Evolutionary conservation across 2,797 vertebrate species (phyloP).

Genomic region (Melanotaenia maccullochi): DNA sequence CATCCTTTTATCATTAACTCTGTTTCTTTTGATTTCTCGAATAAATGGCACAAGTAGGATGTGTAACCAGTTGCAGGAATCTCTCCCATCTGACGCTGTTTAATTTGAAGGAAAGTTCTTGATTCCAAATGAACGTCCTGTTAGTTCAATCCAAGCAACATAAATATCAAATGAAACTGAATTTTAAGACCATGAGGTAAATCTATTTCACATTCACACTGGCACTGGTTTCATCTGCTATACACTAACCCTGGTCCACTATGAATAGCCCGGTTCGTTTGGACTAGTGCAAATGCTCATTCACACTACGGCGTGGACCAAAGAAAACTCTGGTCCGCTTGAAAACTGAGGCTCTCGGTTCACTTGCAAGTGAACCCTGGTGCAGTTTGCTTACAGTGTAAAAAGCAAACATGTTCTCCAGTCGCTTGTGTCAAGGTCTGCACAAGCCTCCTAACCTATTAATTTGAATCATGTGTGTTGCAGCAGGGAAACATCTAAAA

Average conservation of each 20-base stretch:
- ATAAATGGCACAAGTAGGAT: slow-evolving; percentile 9
- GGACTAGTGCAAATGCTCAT: no score
- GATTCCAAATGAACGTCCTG: slow-evolving; percentile 2
- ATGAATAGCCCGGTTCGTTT: no score
- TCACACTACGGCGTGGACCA: no score
- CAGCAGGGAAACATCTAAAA: no score
- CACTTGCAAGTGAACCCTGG: no score
- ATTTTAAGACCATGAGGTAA: background rate
- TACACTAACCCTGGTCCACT: background rate
- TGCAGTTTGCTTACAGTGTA: no score
- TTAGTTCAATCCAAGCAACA: background rate
- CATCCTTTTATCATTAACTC: slow-evolving; percentile 34
- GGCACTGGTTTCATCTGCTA: background rate
- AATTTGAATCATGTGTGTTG: no score
- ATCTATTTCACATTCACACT: background rate
- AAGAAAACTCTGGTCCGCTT: no score
- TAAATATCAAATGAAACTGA: background rate
- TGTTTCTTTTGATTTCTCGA: slow-evolving; percentile 26
- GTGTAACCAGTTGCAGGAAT: slow-evolving; percentile 9
- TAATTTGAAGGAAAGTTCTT: slow-evolving; percentile 4
- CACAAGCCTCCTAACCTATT: no score
- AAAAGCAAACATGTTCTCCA: no score
- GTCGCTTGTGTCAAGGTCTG: no score
- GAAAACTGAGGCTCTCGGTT: no score
- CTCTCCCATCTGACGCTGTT: slow-evolving; percentile 3